A percentile compares a stretch with the other conserved stretches of the same genome.
Conservation (phyloP, 2,888 invertebrate species). For the Parasteatoda lunata region DNA sequence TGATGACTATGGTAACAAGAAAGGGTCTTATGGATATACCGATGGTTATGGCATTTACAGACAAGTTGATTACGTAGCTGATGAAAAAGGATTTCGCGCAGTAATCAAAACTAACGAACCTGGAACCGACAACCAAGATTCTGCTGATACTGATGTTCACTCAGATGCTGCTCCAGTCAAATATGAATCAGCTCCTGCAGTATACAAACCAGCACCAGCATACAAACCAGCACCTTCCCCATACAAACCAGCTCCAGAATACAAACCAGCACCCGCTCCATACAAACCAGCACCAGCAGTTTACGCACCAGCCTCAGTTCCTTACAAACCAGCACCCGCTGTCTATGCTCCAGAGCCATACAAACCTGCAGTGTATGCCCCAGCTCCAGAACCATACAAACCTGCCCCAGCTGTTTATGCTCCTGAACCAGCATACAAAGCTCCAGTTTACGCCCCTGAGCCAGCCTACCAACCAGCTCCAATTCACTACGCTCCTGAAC, state of each 20-base stretch:
- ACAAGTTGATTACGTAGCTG: constrained; percentile 69
- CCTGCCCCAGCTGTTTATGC: background rate
- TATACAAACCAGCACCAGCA: background rate
- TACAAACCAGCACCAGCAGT: background rate
- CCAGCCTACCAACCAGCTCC: background rate
- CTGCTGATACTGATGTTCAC: constrained; percentile 42
- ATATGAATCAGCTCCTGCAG: background rate
- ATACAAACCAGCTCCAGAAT: background rate
- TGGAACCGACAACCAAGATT: constrained; percentile 65
- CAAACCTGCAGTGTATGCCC: constrained; percentile 2
- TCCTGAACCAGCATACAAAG: background rate
- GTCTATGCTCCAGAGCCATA: background rate
- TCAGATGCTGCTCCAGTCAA: background rate
- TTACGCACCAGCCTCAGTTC: background rate
- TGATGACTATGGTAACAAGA: constrained; percentile 69
- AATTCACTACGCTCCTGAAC: background rate
- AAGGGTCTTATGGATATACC: constrained; percentile 69
- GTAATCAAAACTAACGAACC: constrained; percentile 69
- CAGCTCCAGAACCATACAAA: background rate
- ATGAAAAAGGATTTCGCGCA: constrained; percentile 69
- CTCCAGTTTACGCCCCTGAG: background rate
- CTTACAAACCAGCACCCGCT: background rate
- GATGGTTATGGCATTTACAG: constrained; percentile 69
- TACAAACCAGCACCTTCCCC: background rate
- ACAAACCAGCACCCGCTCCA: background rate